These are phyloP conservation scores for Periphyllus acericola DNA, from an alignment of 2,888 invertebrate genomes.

Conservation along the genomic window DNA sequence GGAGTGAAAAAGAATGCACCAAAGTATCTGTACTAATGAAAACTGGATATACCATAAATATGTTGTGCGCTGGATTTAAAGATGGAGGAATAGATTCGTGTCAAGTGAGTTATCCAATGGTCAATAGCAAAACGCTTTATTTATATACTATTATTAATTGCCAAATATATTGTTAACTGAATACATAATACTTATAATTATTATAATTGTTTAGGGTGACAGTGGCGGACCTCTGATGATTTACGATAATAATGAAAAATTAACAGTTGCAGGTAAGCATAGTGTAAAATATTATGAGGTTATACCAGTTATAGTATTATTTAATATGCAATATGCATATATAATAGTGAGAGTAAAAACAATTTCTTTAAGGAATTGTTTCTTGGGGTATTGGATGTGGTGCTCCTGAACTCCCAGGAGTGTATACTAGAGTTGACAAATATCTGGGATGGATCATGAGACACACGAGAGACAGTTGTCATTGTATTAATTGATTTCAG, in stretches of 20 bases:
- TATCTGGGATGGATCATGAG: slow-evolving; percentile 49
- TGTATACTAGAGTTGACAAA: slow-evolving; percentile 40
- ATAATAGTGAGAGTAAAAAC: not conserved
- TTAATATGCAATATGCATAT: not conserved
- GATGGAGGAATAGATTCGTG: slow-evolving; percentile 83
- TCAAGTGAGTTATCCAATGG: slow-evolving; percentile 69
- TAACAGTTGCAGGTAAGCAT: slow-evolving; percentile 80
- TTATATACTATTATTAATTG: not conserved
- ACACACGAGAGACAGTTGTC: slow-evolving; percentile 39
- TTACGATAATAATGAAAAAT: slow-evolving; percentile 74
- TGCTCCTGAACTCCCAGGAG: not conserved
- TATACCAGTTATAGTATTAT: not conserved
- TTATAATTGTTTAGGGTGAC: slow-evolving; percentile 74
- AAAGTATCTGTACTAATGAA: slow-evolving; percentile 76
- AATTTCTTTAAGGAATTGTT: slow-evolving; percentile 33
- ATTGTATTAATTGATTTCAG: slow-evolving; percentile 24
- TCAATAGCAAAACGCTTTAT: not conserved
- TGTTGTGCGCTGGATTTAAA: slow-evolving; percentile 86
- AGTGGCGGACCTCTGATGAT: slow-evolving; percentile 84
- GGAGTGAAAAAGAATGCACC: slow-evolving; percentile 77
- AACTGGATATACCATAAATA: slow-evolving; percentile 81
- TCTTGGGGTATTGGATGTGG: slow-evolving; percentile 34
- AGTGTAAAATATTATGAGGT: not conserved
- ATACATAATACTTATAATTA: not conserved
- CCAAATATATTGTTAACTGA: not conserved